Conservation (phyloP, 2,888 invertebrate genomes). For the Lasioglossum morio region DNA sequence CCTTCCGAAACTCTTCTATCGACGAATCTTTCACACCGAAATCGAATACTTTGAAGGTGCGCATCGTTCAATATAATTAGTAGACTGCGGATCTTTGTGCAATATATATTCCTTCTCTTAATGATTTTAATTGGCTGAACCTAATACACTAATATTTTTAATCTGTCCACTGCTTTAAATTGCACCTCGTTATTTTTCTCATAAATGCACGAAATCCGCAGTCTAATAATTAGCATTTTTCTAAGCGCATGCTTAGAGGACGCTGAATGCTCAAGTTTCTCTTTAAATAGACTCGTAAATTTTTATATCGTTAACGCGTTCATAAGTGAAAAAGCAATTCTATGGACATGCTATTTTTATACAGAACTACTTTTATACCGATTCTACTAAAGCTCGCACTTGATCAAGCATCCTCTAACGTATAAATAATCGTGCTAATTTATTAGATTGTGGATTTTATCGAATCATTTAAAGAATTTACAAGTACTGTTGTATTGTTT, state of each 20-base stretch:
- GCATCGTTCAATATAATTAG: no score
- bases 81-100: no score
- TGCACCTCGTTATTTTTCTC: no score
- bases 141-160: no score
- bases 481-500: background rate
- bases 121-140: no score
- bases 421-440: background rate
- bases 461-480: no score
- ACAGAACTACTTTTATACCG: background rate
- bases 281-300: background rate
- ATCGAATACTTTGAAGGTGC: background rate
- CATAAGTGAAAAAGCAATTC: background rate
- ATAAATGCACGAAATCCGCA: no score
- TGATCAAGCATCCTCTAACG: background rate
- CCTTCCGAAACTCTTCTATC: background rate
- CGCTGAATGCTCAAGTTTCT: background rate
- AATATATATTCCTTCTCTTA: no score
- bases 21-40: background rate
- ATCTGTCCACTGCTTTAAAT: no score
- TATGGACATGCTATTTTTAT: background rate
- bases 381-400: background rate
- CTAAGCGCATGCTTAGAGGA: background rate
- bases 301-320: background rate
- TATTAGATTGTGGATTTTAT: background rate
- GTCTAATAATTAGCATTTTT: no score